Base-by-base conservation (phyloP, 2,888 invertebrate genomes). In the Pseudoips prasinana region DNA sequence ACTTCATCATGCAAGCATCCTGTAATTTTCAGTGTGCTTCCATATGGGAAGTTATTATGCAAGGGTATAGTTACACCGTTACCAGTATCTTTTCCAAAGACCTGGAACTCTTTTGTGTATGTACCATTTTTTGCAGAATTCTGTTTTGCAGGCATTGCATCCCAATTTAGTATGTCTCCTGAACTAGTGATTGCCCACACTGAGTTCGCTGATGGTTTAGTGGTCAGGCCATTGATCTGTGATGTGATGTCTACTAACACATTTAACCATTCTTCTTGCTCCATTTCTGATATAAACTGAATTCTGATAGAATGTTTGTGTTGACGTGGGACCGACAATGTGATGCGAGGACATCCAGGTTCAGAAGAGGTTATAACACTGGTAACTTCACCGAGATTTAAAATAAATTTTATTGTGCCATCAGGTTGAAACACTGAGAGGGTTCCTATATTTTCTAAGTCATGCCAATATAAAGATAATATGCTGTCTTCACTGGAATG, bases 191-290 rank as follows among this genome's bases (percentile, higher is more conserved):
- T 91, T 5, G 92, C 89, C 96, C 97, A 97, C 41, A 95, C 90
- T 9, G 95, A 92, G 64, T 92, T 92, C 22, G 90, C 80, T 11
- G 93, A 92, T 9, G 96, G 95, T 58, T 91, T 91, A 2, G 93
- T 94, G 71, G 91, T 90, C 7, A 94, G 77, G 39, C 91, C 92
- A 74, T 94, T 93, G 39, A 94, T 91, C 77, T 94, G 92, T 53
- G 94, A 93, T 65, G 93, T 93, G 6, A 95, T 94, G 46, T 93
- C 93, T 7, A 94, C 92, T 55, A 96, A 90, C 68, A 95, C 93
- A 40, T 93, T 92, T 35, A 96, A 91, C 97, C 97, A 97, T 68
- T 97, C 96, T 78, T 96, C 96, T 82, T 96, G 91, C 77, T 96
- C 95, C 44, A 93, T 92, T 79, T 97, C 96, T 51, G 94, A 93